A percentile compares a stretch with the other conserved stretches of the same genome.
Evolutionary conservation across 2,888 invertebrate genomes (phyloP).

Genomic region (Anorthoa munda): DNA sequence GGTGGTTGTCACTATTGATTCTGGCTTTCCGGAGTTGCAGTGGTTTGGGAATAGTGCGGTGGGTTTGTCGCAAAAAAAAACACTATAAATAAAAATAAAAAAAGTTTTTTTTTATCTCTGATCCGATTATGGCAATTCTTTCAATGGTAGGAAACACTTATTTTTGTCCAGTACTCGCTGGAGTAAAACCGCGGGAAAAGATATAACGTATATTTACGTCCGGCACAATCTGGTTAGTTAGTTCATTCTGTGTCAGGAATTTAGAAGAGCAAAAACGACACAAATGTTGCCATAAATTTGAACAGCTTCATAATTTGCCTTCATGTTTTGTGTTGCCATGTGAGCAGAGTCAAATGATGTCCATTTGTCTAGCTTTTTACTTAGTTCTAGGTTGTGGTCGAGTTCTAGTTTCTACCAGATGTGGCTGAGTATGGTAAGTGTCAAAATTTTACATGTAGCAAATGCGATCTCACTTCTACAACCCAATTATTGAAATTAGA

Average conservation of each 20-base stretch:
- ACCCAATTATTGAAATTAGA: not conserved
- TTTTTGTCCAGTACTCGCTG: no score
- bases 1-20: no score
- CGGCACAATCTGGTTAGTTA: not conserved
- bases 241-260: not conserved
- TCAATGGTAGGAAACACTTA: no score
- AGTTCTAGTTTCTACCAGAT: not conserved
- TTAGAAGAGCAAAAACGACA: not conserved
- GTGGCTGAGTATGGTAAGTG: not conserved
- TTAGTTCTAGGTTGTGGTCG: not conserved
- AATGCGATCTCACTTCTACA: not conserved
- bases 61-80: no score
- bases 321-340: conserved; percentile 15
- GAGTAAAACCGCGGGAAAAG: no score
- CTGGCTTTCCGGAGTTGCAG: no score
- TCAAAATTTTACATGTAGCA: not conserved
- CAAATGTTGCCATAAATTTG: not conserved
- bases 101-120: no score
- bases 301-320: not conserved
- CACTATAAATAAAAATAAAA: no score
- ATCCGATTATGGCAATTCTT: no score
- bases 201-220: no score
- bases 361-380: conserved; percentile 8
- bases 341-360: conserved; percentile 1
- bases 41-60: no score